Percentiles rank a stretch among this genome's conserved stretches.
Evolutionary conservation across 2,888 invertebrate species (phyloP).

Genomic region (Alloplasta piceator): DNA sequence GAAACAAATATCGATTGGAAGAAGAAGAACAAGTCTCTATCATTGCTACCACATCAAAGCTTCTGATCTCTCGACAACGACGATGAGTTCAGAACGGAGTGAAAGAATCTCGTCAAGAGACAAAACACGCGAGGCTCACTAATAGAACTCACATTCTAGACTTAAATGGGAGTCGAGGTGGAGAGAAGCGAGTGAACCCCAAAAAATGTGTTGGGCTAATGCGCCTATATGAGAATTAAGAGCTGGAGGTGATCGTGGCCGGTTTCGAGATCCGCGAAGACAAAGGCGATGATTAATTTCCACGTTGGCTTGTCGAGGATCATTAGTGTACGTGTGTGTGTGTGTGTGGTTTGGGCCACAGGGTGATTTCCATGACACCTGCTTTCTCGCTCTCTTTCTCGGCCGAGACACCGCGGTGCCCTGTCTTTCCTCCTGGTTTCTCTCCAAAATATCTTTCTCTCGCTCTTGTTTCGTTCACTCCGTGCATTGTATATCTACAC

Average conservation of each 20-base stretch:
- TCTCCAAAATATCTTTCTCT: slow-evolving; percentile 14
- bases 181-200: slow-evolving; percentile 37
- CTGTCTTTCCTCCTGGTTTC: slow-evolving; percentile 42
- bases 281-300: slow-evolving; percentile 82
- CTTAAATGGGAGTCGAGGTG: slow-evolving; percentile 15
- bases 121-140: slow-evolving; percentile 36
- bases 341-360: slow-evolving; percentile 64
- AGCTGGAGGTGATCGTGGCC: neutral
- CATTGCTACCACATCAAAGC: too few species aligned
- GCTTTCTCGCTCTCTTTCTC: slow-evolving; percentile 65
- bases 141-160: neutral
- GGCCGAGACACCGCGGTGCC: slow-evolving; percentile 30
- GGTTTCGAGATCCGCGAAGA: slow-evolving; percentile 71
- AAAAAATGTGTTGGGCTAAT: slow-evolving; percentile 47
- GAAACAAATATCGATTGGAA: too few species aligned
- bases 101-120: slow-evolving; percentile 31
- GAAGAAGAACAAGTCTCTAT: too few species aligned
- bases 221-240: slow-evolving; percentile 15
- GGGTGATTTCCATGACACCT: slow-evolving; percentile 80
- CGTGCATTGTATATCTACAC: slow-evolving; percentile 31
- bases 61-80: neutral
- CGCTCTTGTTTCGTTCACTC: slow-evolving; percentile 55
- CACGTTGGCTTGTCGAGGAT: slow-evolving; percentile 79
- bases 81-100: slow-evolving; percentile 10
- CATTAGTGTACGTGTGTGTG: slow-evolving; percentile 73